A percentile compares a stretch with the other conserved stretches of the same genome.
Evolutionary conservation across 2,113 vertebrate species (phyloP).

Genomic region (Entomyzon cyanotis): DNA sequence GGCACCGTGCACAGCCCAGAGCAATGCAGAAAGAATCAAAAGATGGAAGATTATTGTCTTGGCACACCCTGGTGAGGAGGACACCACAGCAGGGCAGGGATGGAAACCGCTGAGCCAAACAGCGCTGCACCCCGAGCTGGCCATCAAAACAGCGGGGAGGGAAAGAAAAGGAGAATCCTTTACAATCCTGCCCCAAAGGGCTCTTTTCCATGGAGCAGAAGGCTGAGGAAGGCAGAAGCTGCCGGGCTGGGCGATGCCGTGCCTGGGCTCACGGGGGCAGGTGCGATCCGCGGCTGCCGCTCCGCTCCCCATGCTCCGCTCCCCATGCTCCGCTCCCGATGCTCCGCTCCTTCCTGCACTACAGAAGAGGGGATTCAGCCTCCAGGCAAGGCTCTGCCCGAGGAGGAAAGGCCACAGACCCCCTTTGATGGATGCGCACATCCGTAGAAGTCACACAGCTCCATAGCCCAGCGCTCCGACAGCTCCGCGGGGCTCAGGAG

Average conservation of each 20-base stretch:
- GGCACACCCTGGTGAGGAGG: background rate
- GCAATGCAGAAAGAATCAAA: background rate
- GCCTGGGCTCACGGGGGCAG: conserved; percentile 22
- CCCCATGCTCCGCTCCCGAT: background rate
- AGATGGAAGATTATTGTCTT: background rate
- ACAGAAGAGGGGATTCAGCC: background rate
- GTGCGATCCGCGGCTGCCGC: background rate
- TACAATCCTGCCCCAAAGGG: fast-evolving
- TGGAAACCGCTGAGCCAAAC: fast-evolving
- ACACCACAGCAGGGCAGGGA: background rate
- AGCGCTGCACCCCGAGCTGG: background rate
- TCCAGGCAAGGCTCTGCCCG: background rate
- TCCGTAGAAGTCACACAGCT: fast-evolving
- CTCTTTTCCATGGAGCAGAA: background rate
- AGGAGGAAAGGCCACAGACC: background rate
- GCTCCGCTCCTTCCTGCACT: background rate
- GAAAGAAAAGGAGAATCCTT: background rate
- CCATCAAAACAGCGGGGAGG: fast-evolving
- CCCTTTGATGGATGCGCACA: background rate
- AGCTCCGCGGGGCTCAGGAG: fast-evolving
- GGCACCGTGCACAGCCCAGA: fast-evolving
- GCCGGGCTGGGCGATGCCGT: background rate
- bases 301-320: background rate
- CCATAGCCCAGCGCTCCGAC: fast-evolving
- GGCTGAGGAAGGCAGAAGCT: background rate